Evolutionary conservation across 2,113 vertebrate species (phyloP).

Genomic region (Thamnophis sirtalis): DNA sequence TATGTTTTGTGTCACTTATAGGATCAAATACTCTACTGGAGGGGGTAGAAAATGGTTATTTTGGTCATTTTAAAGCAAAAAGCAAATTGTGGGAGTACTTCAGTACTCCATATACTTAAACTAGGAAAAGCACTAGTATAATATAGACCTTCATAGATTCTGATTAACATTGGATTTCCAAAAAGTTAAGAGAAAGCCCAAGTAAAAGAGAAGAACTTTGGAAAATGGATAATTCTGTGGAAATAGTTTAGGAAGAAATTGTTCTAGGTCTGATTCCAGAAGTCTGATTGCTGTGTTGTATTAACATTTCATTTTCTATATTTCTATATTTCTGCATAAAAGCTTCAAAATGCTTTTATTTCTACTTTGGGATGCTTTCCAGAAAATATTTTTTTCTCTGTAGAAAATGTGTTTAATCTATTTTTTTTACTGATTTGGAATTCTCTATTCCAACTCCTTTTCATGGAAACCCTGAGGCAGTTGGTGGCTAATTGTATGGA

Average conservation of each 20-base stretch:
- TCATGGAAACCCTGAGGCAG: not conserved
- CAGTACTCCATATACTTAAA: not conserved
- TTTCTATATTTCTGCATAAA: not conserved
- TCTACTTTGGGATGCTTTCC: not conserved
- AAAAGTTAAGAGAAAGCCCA: not conserved
- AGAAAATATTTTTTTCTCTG: not conserved
- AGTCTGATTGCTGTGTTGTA: not conserved
- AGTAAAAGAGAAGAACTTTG: not conserved
- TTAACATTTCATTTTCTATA: not conserved
- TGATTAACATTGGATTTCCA: not conserved
- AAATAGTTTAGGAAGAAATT: not conserved
- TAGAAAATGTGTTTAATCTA: not conserved
- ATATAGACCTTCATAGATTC: not conserved
- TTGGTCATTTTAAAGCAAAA: not conserved
- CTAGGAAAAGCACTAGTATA: not conserved
- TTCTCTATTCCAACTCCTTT: not conserved
- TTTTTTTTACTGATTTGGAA: not conserved
- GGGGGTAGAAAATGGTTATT: not conserved
- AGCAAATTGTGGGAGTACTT: not conserved
- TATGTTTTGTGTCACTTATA: not conserved
- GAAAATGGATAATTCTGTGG: not conserved
- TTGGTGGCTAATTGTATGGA: not conserved
- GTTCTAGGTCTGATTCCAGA: not conserved
- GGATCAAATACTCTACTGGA: not conserved
- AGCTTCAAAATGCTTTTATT: not conserved